These are phyloP conservation scores for Tamandua tetradactyla DNA, from an alignment of 2,797 vertebrate genomes.

Conservation along the genomic window DNA sequence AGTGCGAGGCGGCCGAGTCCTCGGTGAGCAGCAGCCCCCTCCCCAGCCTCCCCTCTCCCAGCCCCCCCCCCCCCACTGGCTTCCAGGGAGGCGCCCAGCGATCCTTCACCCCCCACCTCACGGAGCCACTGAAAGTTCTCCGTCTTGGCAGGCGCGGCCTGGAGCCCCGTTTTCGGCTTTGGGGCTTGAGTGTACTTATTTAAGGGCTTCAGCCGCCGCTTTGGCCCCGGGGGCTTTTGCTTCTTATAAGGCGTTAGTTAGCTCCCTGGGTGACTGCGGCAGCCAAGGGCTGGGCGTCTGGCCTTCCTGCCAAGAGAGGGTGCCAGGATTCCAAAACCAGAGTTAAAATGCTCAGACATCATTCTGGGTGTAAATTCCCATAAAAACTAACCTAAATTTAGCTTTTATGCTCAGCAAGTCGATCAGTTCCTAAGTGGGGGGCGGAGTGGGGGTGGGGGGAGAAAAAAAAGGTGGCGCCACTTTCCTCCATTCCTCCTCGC, in stretches of 20 bases:
- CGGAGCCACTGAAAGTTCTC: background rate
- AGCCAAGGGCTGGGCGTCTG: constrained; percentile 69
- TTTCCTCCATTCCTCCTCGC: background rate
- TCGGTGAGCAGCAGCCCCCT: constrained; percentile 90
- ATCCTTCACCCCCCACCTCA: background rate
- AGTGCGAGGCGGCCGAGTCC: constrained; percentile 95
- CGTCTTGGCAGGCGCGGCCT: background rate
- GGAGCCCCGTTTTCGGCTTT: constrained; percentile 63
- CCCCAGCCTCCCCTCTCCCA: fast-evolving
- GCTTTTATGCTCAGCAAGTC: constrained; percentile 62
- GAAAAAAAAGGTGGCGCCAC: background rate
- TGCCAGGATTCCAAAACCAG: constrained; percentile 70
- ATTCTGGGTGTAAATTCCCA: constrained; percentile 65
- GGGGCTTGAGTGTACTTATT: constrained; percentile 31
- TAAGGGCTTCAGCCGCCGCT: background rate
- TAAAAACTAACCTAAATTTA: constrained; percentile 71
- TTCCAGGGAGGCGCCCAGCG: background rate
- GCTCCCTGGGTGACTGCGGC: background rate
- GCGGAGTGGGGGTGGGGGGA: background rate
- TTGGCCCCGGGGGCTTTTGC: background rate
- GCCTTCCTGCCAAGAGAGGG: constrained; percentile 62
- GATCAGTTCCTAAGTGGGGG: background rate
- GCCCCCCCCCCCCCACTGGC: fast-evolving
- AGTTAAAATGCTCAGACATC: constrained; percentile 66
- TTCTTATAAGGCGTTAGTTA: constrained; percentile 51